A percentile compares a stretch with the other conserved stretches of the same genome.
phyloP scores from a whole-genome alignment of 2,113 vertebrate genomes.

The Oriolus oriolus region DNA sequence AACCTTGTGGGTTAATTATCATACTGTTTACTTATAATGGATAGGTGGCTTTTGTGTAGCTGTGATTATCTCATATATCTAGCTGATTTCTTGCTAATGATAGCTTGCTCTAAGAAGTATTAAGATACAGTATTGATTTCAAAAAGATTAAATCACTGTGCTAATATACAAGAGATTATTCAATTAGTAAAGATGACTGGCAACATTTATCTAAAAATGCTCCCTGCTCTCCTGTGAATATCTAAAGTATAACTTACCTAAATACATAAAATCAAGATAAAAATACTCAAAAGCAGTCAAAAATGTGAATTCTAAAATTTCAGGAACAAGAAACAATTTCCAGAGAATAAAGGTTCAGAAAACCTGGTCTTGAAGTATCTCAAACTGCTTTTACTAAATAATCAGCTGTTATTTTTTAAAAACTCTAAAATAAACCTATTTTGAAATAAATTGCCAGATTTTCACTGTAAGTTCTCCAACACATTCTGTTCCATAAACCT shows the following conservation, averaged over 20 bases:
- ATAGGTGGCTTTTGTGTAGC: neutral
- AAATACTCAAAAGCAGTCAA: neutral
- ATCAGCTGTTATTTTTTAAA: neutral
- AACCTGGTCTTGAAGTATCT: neutral
- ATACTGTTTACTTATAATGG: neutral
- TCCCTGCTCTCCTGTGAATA: neutral
- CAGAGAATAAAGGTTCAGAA: neutral
- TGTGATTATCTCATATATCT: neutral
- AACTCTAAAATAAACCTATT: neutral
- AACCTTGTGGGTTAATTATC: neutral
- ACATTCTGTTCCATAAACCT: neutral
- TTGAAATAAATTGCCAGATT: neutral
- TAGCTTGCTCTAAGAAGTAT: neutral
- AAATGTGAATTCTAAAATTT: neutral
- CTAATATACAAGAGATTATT: slow-evolving; percentile 2
- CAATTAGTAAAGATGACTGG: slow-evolving; percentile 16
- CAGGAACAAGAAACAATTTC: neutral
- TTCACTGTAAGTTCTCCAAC: neutral
- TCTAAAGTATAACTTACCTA: neutral
- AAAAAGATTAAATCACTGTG: neutral
- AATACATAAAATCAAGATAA: neutral
- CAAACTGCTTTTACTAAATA: neutral
- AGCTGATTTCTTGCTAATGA: slow-evolving; percentile 2
- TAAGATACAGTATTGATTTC: neutral
- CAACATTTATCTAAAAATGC: neutral